Evolutionary conservation across 2,797 vertebrate species (phyloP).

Genomic region (Aselliscus stoliczkanus): DNA sequence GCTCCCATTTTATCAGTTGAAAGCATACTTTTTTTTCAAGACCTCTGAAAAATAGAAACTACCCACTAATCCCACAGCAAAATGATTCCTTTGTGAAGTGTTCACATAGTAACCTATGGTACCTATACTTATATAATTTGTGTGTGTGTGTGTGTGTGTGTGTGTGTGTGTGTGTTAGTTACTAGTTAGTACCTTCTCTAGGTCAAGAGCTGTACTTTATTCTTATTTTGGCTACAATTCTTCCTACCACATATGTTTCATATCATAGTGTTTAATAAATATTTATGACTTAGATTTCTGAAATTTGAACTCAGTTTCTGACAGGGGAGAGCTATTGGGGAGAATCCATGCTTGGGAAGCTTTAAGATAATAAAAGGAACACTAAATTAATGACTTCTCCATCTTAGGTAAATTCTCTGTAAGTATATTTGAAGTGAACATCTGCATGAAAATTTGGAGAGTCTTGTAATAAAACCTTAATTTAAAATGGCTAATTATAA

Average conservation of each 20-base stretch:
- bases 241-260: background rate
- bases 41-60: background rate
- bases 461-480: constrained; percentile 23
- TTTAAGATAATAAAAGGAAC: background rate
- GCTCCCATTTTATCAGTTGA: background rate
- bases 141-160: background rate
- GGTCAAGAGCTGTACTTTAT: background rate
- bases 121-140: background rate
- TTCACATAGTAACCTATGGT: background rate
- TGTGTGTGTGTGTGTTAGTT: background rate
- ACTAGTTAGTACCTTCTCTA: background rate
- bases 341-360: background rate
- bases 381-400: background rate
- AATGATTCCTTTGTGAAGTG: background rate
- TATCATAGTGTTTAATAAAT: background rate
- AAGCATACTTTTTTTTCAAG: background rate
- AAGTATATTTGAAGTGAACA: constrained; percentile 27
- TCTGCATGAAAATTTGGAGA: background rate
- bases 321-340: background rate
- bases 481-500: constrained; percentile 47
- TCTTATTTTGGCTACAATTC: background rate
- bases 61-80: background rate
- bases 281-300: background rate
- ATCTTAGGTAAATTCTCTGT: constrained; percentile 26
- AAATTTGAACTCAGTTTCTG: background rate